Base-by-base conservation (phyloP, 2,113 vertebrate genomes). In the Aspidoscelis tigris region DNA sequence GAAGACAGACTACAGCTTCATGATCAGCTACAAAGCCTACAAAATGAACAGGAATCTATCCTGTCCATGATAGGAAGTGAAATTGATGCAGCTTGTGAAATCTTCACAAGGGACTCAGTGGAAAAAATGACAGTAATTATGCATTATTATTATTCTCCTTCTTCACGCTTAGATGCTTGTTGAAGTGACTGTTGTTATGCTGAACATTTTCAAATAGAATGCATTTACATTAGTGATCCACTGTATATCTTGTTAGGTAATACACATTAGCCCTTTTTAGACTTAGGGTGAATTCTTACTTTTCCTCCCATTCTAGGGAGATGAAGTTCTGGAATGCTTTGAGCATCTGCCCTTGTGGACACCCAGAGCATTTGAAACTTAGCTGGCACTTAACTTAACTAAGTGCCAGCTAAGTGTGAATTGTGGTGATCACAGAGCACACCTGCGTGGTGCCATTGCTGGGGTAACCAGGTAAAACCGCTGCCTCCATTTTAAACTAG, bases 41-140 rank as follows among this genome's bases (percentile, higher is more conserved):
- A 98, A 91, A 95, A 95, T 0, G 98, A 98, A 77, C 97, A 96
- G 80, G 96, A 98, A 80, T 96, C 96, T 5, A 95, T 99, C 50
- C 96, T 99, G 26, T 91, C 94, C 5, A 83, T 96, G 82, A 93
- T 98, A 90, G 98, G 97, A 80, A 96, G 93, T 70, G 97, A 98
- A 93, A 96, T 99, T 82, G 97, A 99, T 89, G 61, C 94, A 66
- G 97, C 94, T 71, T 99, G 98, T 93, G 93, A 96, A 86, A 88
- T 96, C 65, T 93, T 99, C 87, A 96, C 96, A 22, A 93, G 92
- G 66, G 96, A 97, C 47, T 96, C 95, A 0, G 80, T 96, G 85
- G 97, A 97, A 80, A 98, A 98, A 94, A 95, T 98, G 20, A 97
- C 98, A 96, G 98, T 99, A 98, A 95, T 91, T 93, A 75, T 87